These are phyloP conservation scores for Crotalus tigris DNA, from an alignment of 2,113 vertebrate genomes.

Conservation along the genomic window DNA sequence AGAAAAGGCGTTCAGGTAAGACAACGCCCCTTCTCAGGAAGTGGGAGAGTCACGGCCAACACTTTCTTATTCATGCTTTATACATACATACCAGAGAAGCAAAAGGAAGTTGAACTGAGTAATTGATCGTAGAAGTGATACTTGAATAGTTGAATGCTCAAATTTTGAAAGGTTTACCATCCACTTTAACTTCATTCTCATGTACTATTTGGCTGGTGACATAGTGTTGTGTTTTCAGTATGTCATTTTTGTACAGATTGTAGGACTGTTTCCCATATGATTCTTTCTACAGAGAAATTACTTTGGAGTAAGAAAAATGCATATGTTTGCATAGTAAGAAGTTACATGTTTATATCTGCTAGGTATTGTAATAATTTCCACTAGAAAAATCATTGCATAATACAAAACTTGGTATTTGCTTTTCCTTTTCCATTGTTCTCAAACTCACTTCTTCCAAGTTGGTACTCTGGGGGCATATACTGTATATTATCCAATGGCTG, in stretches of 20 bases:
- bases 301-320: neutral
- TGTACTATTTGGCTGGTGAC: neutral
- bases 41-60: neutral
- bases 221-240: neutral
- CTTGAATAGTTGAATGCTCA: neutral
- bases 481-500: neutral
- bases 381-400: neutral
- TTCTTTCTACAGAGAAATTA: neutral
- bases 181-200: neutral
- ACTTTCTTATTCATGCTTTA: neutral
- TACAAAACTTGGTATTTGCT: neutral
- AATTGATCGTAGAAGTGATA: neutral
- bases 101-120: neutral
- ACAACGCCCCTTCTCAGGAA: too few species aligned
- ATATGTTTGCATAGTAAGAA: neutral
- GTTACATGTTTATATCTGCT: neutral
- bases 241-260: neutral
- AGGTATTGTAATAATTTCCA: neutral
- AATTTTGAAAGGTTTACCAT: neutral
- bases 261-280: neutral
- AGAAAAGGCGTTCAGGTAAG: too few species aligned
- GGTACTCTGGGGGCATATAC: neutral
- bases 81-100: neutral
- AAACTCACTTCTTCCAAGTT: neutral
- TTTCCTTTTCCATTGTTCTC: neutral